Base-by-base conservation (phyloP, 2,113 vertebrate species). In the Serinus canaria region DNA sequence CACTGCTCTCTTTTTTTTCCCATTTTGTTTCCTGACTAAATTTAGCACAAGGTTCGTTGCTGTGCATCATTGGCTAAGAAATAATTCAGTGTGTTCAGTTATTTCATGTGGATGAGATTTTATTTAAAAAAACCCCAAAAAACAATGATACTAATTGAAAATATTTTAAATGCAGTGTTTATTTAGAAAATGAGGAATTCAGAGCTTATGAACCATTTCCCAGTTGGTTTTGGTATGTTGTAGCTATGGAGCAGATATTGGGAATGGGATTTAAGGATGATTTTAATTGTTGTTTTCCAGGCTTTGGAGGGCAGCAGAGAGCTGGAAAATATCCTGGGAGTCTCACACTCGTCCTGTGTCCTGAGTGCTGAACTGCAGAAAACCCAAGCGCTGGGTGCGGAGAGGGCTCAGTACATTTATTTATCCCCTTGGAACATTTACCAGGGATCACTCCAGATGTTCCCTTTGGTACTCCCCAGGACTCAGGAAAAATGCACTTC, bases 221-320 rank as follows among this genome's bases (percentile, higher is more conserved):
- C 19, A 5, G 23, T 23, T 33, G 25, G 2, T 73, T 91, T 52
- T 20, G 8, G 0, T 25, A 12, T 35, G 10, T 35, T 73, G 19
- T 37, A 33, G 30, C 11, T 1, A 2, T 27, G 46, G 5, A 49
- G 16, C 17, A 55, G 17, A 6, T 27, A 7, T 30, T 13, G 28
- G 41, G 43, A 83, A 44, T 24, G 47, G 68, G 60, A 58, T 74
- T 82, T 55, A 74, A 27, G 2, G 2, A 5, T 15, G 33, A 67
- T 33, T 87, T 79, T 46, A 64, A 56, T 94, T 66, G 4, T 53
- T 53, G 89, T 95, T 97, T 97, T 94, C 55, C 82, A 99, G 98
- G 98, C 99, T 98, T 97, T 98, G 98, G 98, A 98, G 98, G 98
- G 98, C 99, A 99, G 97, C 92, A 98, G 97, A 97, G 98, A 99